A percentile compares a stretch with the other conserved stretches of the same genome.
Evolutionary conservation across 2,113 vertebrate species (phyloP).

Genomic region (Microtus oregoni): DNA sequence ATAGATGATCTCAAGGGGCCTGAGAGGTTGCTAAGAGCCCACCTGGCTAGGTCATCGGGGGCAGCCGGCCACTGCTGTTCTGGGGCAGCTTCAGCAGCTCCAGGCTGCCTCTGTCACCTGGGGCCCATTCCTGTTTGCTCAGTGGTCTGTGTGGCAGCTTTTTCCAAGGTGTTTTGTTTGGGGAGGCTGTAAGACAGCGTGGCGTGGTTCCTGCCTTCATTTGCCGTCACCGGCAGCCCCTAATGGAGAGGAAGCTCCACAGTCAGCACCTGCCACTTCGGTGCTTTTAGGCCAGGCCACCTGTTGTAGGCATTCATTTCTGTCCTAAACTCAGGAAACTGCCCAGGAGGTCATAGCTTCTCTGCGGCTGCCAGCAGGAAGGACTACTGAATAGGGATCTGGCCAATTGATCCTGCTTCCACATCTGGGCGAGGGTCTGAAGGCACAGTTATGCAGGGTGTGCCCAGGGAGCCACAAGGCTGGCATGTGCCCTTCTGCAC

Average conservation of each 20-base stretch:
- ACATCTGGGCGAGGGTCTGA: neutral
- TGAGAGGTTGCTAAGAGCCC: conserved; percentile 42
- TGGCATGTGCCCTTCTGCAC: neutral
- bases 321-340: neutral
- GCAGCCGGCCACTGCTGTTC: neutral
- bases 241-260: neutral
- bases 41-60: neutral
- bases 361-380: too few relatives aligned
- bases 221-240: neutral
- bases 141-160: conserved; percentile 22
- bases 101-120: rapidly evolving
- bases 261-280: too few relatives aligned
- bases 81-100: rapidly evolving
- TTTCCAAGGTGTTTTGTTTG: neutral
- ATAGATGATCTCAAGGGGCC: neutral
- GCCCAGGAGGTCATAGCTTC: neutral
- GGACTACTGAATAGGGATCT: rapidly evolving
- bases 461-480: too few relatives aligned
- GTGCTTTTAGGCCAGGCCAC: neutral
- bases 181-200: neutral
- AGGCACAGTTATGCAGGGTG: rapidly evolving
- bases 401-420: rapidly evolving
- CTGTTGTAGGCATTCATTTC: neutral
- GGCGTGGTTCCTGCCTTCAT: neutral
- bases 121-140: neutral